Base-by-base conservation (phyloP, 2,113 vertebrate species). In the Taurulus bubalis region DNA sequence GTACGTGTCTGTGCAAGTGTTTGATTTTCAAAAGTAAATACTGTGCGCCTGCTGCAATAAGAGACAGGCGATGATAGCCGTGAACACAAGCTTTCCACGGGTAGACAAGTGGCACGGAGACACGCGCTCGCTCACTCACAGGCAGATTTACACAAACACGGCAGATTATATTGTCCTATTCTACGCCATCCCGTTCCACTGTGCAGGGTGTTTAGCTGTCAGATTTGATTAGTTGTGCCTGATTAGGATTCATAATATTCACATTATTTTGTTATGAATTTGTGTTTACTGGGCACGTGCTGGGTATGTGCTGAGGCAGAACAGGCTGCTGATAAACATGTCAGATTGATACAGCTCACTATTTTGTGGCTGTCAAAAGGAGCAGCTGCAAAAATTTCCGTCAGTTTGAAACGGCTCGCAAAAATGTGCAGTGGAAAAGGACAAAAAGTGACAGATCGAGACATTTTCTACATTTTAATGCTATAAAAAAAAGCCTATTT, bases 161-260 rank as follows among this genome's bases (percentile, higher is more conserved):
- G n/a, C 51, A 55, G 65, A 88, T 86, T 51, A 72, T 76, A 51
- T 62, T 20, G 4, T 72, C 63, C 65, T n/a, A 24, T 88, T 81
- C 70, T 16, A 9, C 30, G 82, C 45, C 40, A 42, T 67, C 86
- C 42, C 0, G 12, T 85, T 84, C 66, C 77, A 82, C 83, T 59
- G 42, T 69, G 82, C 82, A 45, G 1, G 42, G 24, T 75, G 84
- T 88, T 64, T 68, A 89, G 68, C 78, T 82, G 85, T 86, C 89
- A 80, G 82, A 73, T 91, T 32, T 73, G 76, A 91, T 92, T 79
- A 83, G 85, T 60, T 59, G 75, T 73, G 84, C 83, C 67, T 59
- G 83, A 86, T 92, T 90, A 84, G 74, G 58, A 86, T 75, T 89
- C 81, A 71, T 70, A 87, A 77, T 88, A 91, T 89, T 89, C 82